Percentiles rank a stretch among this genome's conserved stretches.
Conservation (phyloP, 2,113 vertebrate species). For the Pseudorhombus dupliciocellatus region DNA sequence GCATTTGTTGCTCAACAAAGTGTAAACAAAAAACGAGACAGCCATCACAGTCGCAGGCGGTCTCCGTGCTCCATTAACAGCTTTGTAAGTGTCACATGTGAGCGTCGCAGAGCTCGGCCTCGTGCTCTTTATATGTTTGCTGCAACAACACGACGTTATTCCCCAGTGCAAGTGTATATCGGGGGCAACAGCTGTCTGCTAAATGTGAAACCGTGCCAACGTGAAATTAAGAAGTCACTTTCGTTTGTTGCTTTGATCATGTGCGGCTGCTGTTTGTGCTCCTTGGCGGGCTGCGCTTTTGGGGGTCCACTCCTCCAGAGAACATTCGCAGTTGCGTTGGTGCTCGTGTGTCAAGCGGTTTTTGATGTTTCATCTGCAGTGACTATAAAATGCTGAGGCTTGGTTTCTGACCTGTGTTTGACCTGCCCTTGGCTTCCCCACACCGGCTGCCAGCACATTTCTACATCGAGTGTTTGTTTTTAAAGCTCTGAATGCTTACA, state of each 20-base stretch:
- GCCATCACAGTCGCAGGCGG: slow-evolving; percentile 24
- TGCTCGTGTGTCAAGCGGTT: no score
- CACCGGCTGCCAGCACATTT: no score
- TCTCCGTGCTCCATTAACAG: slow-evolving; percentile 28
- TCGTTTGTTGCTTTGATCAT: not conserved
- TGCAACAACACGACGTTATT: slow-evolving; percentile 25
- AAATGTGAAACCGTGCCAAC: not conserved
- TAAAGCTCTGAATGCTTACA: no score
- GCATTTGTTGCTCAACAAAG: slow-evolving; percentile 24
- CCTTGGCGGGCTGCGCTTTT: not conserved
- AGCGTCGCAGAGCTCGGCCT: slow-evolving; percentile 22
- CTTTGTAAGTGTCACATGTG: slow-evolving; percentile 40
- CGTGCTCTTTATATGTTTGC: slow-evolving; percentile 19
- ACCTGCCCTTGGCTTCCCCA: no score
- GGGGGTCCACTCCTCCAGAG: not conserved
- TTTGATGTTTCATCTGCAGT: no score
- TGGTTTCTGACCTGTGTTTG: no score
- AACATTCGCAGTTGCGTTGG: no score
- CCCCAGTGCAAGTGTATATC: slow-evolving; percentile 23
- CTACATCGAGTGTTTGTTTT: no score
- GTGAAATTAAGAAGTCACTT: not conserved
- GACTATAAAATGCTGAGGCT: no score
- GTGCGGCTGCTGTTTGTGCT: not conserved
- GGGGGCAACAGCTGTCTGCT: slow-evolving; percentile 14
- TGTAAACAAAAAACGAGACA: slow-evolving; percentile 33